These are phyloP conservation scores for Pteropus alecto DNA, from an alignment of 2,113 vertebrate genomes.

Conservation along the genomic window DNA sequence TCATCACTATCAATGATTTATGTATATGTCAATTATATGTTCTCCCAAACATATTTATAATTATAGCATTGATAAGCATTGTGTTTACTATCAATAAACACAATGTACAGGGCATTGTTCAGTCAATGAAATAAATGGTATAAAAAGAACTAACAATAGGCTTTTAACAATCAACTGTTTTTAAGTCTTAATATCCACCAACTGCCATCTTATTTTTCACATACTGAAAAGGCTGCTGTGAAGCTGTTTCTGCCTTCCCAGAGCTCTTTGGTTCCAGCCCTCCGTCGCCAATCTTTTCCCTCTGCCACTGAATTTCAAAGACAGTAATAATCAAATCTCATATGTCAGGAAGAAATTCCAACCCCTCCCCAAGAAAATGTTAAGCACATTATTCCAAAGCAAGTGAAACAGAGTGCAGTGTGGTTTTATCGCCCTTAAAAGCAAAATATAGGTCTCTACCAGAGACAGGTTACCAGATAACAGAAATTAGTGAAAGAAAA, in stretches of 20 bases:
- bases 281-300: not conserved
- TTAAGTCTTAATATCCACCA: not conserved
- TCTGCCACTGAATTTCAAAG: not conserved
- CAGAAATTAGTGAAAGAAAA: not conserved
- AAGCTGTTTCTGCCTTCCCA: not conserved
- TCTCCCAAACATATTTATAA: not conserved
- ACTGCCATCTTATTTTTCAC: not conserved
- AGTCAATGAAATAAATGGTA: not conserved
- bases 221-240: not conserved
- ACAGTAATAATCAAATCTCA: not conserved
- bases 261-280: not conserved
- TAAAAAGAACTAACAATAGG: not conserved
- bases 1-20: slow-evolving; percentile 9
- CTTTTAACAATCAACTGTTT: not conserved
- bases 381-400: not conserved
- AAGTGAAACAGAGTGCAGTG: not conserved
- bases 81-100: not conserved
- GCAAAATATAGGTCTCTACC: not conserved
- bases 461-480: not conserved
- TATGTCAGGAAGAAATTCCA: not conserved
- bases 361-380: not conserved
- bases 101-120: not conserved
- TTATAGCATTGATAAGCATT: not conserved
- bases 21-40: not conserved
- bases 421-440: slow-evolving; percentile 26